Evolutionary conservation across 35 echinoderm and acorn worm species (phyloP).

Genomic region (Apostichopus japonicus): DNA sequence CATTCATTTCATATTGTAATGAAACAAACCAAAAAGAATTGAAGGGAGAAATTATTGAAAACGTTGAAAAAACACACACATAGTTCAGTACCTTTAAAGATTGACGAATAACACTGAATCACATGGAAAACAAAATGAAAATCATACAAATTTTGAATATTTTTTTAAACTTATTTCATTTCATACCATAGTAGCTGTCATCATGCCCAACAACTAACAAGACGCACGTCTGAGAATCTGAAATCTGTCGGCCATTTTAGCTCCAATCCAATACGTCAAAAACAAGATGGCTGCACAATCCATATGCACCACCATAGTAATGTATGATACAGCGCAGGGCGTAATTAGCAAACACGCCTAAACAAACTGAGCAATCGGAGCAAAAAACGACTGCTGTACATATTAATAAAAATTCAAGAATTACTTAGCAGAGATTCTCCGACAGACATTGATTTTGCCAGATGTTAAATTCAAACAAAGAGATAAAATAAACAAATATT

Average conservation of each 20-base stretch:
- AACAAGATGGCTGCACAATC: neutral
- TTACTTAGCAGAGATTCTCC: neutral
- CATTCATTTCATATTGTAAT: too few species aligned
- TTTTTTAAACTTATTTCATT: neutral
- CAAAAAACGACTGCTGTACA: neutral
- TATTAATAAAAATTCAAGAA: neutral
- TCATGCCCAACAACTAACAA: neutral
- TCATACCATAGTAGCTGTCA: neutral
- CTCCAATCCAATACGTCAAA: neutral
- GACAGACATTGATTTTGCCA: slow-evolving; percentile 34
- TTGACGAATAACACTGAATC: too few species aligned
- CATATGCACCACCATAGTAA: neutral
- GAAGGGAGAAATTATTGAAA: too few species aligned
- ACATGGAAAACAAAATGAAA: too few species aligned
- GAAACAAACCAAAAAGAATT: too few species aligned
- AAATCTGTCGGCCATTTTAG: neutral
- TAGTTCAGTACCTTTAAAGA: too few species aligned
- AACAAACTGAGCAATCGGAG: neutral
- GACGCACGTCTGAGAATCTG: neutral
- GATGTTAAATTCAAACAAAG: slow-evolving; percentile 10
- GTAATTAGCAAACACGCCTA: neutral
- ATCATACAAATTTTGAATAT: too few species aligned
- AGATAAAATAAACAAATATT: neutral
- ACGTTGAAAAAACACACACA: too few species aligned
- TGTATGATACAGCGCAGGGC: neutral